Evolutionary conservation across 2,888 invertebrate species (phyloP).

Genomic region (Coenonympha arcania): DNA sequence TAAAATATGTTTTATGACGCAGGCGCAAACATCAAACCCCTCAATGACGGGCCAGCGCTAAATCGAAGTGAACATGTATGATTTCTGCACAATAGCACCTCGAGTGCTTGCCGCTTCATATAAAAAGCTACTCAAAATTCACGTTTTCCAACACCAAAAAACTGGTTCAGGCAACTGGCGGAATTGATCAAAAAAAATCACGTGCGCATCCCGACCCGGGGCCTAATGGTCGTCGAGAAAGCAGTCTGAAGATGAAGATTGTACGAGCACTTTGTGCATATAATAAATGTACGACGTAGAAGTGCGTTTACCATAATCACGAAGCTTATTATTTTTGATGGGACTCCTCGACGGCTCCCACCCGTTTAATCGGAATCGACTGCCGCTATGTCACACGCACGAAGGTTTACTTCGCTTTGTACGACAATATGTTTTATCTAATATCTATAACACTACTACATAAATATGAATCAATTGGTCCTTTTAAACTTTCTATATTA

Average conservation of each 20-base stretch:
- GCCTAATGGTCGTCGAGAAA: slow-evolving; percentile 52
- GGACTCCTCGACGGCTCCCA: slow-evolving; percentile 41
- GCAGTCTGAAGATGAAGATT: slow-evolving; percentile 54
- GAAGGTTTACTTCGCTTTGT: slow-evolving; percentile 13
- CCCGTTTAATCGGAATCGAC: slow-evolving; percentile 35
- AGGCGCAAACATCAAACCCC: slow-evolving; percentile 62
- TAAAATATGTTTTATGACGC: slow-evolving; percentile 69
- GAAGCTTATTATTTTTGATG: slow-evolving; percentile 71
- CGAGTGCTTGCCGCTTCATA: slow-evolving; percentile 7
- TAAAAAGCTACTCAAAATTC: slow-evolving; percentile 19
- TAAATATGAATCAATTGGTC: too few species aligned
- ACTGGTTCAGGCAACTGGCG: slow-evolving; percentile 22
- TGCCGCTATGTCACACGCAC: slow-evolving; percentile 28
- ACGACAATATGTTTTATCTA: not conserved
- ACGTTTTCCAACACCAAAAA: slow-evolving; percentile 19
- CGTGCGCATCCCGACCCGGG: slow-evolving; percentile 33
- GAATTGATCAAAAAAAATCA: slow-evolving; percentile 38
- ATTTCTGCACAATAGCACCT: slow-evolving; percentile 44
- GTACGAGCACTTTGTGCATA: slow-evolving; percentile 38
- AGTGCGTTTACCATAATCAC: slow-evolving; percentile 51
- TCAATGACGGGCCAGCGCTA: slow-evolving; percentile 58
- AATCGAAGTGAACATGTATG: slow-evolving; percentile 43
- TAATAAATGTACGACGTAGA: slow-evolving; percentile 28
- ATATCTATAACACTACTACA: not conserved
- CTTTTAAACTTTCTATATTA: not conserved